Base-by-base conservation (phyloP, 2,888 invertebrate genomes). In the Spisula solida region DNA sequence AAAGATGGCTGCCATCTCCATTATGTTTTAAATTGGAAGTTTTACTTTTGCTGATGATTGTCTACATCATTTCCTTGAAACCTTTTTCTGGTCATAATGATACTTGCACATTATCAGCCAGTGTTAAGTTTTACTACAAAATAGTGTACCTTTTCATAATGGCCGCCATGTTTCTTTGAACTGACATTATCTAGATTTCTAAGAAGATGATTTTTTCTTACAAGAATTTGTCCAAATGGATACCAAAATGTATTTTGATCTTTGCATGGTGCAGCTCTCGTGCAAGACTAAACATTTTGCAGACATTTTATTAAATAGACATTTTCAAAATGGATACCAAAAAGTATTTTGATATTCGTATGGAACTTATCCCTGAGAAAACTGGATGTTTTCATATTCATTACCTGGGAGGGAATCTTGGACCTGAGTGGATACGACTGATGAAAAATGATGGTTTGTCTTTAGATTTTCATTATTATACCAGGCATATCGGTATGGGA, bases 361-460 rank as follows among this genome's bases (percentile, higher is more conserved):
- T 87, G 75, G 87, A 87, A 82, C 66, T 82, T 48, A 16, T 78
- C n/a, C 78, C 75, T 16, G 87, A 75, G 41, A 87, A 87, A 41
- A 56, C 55, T 18, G 41, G 55, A 14, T 81, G 82, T 51, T 60
- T 82, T 56, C 4, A 41, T n/a, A 34, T 87, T 31, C 82, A 87
- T 18, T 81, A 82, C 31, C 41, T 55, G 0, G 81, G 48, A 10
- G 31, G 56, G 10, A 51, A 48, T 81, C 51, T 51, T 16, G 31
- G 29, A 5, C 31, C 56, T 14, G 56, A 55, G 14, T 55, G 31
- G 31, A 55, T 55, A 34, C 56, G 6, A 14, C 55, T 18, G 48
- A 29, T 55, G 1, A 75, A 34, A 75, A 29, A 75, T 18, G 31
- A 16, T 34, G 75, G 75, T 75, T 75, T 75, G 75, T 75, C 60